Conservation (phyloP, 1,140 invertebrate genomes). For the Rhopalosiphum maidis region DNA sequence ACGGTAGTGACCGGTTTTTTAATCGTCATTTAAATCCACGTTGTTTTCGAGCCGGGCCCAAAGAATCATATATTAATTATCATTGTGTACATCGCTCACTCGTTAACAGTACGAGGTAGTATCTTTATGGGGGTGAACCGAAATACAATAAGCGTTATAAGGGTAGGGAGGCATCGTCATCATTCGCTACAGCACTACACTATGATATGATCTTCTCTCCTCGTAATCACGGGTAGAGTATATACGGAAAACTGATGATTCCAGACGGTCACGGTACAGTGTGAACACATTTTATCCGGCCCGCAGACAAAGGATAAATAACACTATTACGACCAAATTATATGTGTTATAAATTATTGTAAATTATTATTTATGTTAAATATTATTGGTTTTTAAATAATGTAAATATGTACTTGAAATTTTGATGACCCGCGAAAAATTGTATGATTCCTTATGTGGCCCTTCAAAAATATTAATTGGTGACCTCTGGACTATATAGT, state of each 20-base stretch:
- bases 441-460: no score
- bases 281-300: no score
- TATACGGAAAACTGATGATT: conserved; percentile 13
- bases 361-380: no score
- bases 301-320: no score
- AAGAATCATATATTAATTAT: background rate
- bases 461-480: no score
- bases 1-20: conserved; percentile 37
- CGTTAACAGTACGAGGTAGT: background rate
- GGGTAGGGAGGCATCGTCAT: background rate
- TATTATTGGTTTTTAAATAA: no score
- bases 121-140: background rate
- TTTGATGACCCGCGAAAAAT: no score
- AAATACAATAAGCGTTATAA: background rate
- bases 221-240: background rate
- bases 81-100: background rate
- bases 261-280: background rate
- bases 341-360: no score
- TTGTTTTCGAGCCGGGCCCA: background rate
- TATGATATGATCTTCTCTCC: background rate
- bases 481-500: background rate
- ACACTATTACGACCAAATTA: no score
- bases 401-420: no score
- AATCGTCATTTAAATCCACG: background rate
- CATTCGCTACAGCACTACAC: background rate